Base-by-base conservation (phyloP, 2,797 vertebrate genomes). In the Cossypha niveicapilla region DNA sequence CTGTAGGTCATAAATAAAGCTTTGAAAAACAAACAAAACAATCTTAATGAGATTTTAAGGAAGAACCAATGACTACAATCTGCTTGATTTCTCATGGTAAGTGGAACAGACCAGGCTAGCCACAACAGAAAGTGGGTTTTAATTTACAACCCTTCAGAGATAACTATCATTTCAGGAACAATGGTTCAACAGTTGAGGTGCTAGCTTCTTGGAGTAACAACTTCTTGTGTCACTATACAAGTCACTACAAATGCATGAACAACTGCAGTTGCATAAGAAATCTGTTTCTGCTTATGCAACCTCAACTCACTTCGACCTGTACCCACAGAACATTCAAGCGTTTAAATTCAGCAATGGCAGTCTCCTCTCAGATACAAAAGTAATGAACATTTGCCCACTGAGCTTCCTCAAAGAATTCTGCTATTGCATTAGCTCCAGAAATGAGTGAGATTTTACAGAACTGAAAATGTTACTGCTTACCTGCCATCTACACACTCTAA, bases 1-100 rank as follows among this genome's bases (percentile, higher is more conserved):
- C 1, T 51, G 34, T 27, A 61, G 39, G 63, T 97, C 70, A 97
- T 51, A 92, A 96, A 91, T 10, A 82, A 37, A 78, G 45, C 18
- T 88, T 3, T 58, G 53, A 90, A 76, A n/a, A 79, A 61, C 30
- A 86, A 90, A 45, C 23, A 67, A 68, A 57, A 70, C 18, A 39
- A 88, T 11, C 3, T 42, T 24, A 77, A n/a, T 28, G 23, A 60
- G 13, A 78, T 80, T 86, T 83, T 51, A 61, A 44, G 56, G 10
- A 68, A 66, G 35, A 86, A 71, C 22, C 74, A 48, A 71, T n/a
- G 18, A 93, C 37, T 73, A 39, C 17, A 27, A 35, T 51, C 41
- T 50, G 14, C 37, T 82, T 47, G 6, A 73, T 62, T 73, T 81
- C 27, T 82, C 41, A 60, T 23, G n/a, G 12, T 66, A 91, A 72